phyloP scores from a whole-genome alignment of 2,888 invertebrate species.

The Dorcus parallelipipedus region DNA sequence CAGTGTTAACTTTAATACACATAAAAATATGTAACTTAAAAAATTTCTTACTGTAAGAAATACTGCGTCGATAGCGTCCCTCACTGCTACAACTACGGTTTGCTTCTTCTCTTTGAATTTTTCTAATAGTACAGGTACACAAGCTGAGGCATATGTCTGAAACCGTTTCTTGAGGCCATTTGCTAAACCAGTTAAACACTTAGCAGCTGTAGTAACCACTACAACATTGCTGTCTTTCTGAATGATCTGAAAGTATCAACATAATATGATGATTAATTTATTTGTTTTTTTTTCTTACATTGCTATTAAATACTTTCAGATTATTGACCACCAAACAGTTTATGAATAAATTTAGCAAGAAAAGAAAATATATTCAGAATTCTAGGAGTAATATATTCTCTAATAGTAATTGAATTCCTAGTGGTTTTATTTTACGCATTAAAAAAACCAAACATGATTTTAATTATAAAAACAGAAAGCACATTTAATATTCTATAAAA shows the following conservation, averaged over 20 bases:
- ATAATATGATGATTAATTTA: not conserved
- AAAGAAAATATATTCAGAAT: no score
- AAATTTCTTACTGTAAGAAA: conserved; percentile 66
- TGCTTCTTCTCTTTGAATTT: conserved; percentile 98
- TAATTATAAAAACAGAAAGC: no score
- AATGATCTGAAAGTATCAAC: conserved; percentile 62
- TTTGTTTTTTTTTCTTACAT: not conserved
- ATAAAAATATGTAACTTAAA: not conserved
- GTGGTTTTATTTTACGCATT: no score
- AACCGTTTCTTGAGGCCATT: conserved; percentile 85
- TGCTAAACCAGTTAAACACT: conserved; percentile 79
- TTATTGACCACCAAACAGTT: no score
- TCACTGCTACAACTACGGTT: conserved; percentile 79
- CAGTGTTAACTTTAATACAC: not conserved
- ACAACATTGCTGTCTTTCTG: conserved; percentile 94
- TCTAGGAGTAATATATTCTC: no score
- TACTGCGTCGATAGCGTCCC: conserved; percentile 89
- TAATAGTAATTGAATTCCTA: no score
- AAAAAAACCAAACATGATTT: no score
- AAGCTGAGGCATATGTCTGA: conserved; percentile 74
- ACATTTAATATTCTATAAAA: no score
- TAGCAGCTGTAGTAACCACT: conserved; percentile 81
- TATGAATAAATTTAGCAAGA: no score
- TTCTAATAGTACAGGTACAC: conserved; percentile 77
- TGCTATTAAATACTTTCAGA: not conserved